Base-by-base conservation (phyloP, 2,797 vertebrate species). In the Sphaeramia orbicularis region DNA sequence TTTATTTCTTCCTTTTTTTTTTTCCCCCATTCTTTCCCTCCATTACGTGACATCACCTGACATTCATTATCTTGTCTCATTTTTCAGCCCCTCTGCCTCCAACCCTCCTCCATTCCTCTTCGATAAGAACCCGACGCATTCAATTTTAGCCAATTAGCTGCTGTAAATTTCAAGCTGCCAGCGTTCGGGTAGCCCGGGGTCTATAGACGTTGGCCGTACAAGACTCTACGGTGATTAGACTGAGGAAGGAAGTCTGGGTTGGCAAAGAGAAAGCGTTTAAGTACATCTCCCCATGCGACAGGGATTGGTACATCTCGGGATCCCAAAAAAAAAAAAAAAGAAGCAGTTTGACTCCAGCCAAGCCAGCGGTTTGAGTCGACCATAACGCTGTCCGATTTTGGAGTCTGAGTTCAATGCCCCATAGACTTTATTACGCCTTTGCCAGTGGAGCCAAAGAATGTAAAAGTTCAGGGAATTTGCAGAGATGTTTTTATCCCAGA, bases 141-240 rank as follows among this genome's bases (percentile, higher is more conserved):
- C 77, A 81, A 86, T 89, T 93, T 90, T 71, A 61, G 48, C 79
- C 86, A 72, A 86, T 94, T 93, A 92, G 81, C 61, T 71, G 62
- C 80, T 79, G 85, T 89, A 92, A 90, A 89, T 93, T 89, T 90
- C 65, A 83, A 78, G 1, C 45, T 60, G 24, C 74, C 91, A 80
- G 78, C 74, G 75, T 54, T 78, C 21, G 10, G 85, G 71, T 11
- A 1, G 21, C 45, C 54, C 11, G 38, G 40, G 69, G 32, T 71
- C 72, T 84, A 60, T 56, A 45, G 76, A 81, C 32, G 6, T 35
- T 47, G 76, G 69, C 66, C 54, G 2, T 55, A 54, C 48, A 42
- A 55, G 71, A 62, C 71, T 70, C 65, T 15, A 49, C 10, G 53
- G 78, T 79, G 64, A 88, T 86, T 89, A 81, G 63, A 76, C 1